phyloP scores from a whole-genome alignment of 1,140 invertebrate genomes.

The Tyrophagus putrescentiae region DNA sequence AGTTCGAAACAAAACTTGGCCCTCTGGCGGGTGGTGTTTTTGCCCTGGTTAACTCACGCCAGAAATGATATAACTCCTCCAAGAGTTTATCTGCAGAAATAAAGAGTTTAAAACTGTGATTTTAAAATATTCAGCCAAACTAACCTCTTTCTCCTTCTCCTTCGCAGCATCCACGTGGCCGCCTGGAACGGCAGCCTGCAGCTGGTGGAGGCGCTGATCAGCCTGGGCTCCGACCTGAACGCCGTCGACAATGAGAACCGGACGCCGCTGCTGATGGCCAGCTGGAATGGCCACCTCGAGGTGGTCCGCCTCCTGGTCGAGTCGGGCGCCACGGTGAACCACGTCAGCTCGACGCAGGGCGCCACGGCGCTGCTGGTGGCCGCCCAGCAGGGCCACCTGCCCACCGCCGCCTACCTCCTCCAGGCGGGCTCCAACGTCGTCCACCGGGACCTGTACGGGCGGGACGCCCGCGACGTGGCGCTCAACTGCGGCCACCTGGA shows the following conservation, averaged over 20 bases:
- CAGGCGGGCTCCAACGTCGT: constrained; percentile 53
- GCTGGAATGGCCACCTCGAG: constrained; percentile 81
- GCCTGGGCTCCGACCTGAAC: constrained; percentile 63
- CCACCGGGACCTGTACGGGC: constrained; percentile 19
- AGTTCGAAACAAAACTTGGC: too few relatives aligned
- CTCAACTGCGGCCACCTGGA: constrained; percentile 17
- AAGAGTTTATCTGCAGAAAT: too few relatives aligned
- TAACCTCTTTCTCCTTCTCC: too few relatives aligned
- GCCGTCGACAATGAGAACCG: constrained; percentile 61
- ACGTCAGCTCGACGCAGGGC: constrained; percentile 78
- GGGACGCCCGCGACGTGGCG: constrained; percentile 14
- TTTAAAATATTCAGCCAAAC: too few relatives aligned
- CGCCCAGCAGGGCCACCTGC: constrained; percentile 84
- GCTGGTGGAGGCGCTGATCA: constrained; percentile 68
- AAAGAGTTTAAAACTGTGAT: too few relatives aligned
- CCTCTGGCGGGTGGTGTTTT: too few relatives aligned
- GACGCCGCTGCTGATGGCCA: constrained; percentile 90
- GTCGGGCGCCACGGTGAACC: constrained; percentile 83
- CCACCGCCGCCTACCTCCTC: constrained; percentile 68
- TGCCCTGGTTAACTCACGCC: too few relatives aligned
- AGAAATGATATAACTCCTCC: too few relatives aligned
- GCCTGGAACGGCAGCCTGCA: constrained; percentile 82
- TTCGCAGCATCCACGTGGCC: constrained; percentile 80
- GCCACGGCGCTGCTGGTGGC: constrained; percentile 97
- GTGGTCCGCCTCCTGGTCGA: constrained; percentile 77